Percentiles rank a stretch among this genome's conserved stretches.
Evolutionary conservation across 1,140 invertebrate genomes (phyloP).

Genomic region (Drosophila athabasca): DNA sequence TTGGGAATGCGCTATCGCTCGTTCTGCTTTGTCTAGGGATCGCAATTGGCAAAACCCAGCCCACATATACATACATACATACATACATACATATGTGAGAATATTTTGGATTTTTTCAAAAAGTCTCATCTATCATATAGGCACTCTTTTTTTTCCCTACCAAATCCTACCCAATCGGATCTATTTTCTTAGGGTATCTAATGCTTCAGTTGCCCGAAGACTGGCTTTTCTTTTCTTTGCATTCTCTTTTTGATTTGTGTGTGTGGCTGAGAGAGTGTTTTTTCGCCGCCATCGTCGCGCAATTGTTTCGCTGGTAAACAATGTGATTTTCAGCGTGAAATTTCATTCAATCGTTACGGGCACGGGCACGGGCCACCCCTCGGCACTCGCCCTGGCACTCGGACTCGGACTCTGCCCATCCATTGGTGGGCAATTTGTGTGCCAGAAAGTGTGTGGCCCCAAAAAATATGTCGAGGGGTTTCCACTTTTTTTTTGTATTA

Average conservation of each 20-base stretch:
- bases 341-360: constrained; percentile 69
- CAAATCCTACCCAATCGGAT: too few species aligned
- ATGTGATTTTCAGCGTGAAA: constrained; percentile 80
- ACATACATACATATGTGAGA: too few species aligned
- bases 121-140: too few species aligned
- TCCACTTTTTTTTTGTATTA: constrained; percentile 1
- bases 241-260: constrained; percentile 26
- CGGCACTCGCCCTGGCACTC: too few species aligned
- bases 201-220: too few species aligned
- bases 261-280: constrained; percentile 15
- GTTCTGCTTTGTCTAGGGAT: too few species aligned
- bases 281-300: constrained; percentile 20
- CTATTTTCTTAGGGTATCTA: too few species aligned
- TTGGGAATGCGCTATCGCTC: too few species aligned
- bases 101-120: too few species aligned
- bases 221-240: background rate
- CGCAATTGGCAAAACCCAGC: too few species aligned
- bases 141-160: too few species aligned
- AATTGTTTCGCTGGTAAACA: constrained; percentile 71
- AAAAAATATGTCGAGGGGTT: constrained; percentile 46
- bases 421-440: constrained; percentile 57
- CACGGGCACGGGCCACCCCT: constrained; percentile 5
- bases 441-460: constrained; percentile 15
- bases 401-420: constrained; percentile 1
- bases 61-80: too few species aligned